These are phyloP conservation scores for Uropetala carovei DNA, from an alignment of 2,888 invertebrate species.

Conservation along the genomic window DNA sequence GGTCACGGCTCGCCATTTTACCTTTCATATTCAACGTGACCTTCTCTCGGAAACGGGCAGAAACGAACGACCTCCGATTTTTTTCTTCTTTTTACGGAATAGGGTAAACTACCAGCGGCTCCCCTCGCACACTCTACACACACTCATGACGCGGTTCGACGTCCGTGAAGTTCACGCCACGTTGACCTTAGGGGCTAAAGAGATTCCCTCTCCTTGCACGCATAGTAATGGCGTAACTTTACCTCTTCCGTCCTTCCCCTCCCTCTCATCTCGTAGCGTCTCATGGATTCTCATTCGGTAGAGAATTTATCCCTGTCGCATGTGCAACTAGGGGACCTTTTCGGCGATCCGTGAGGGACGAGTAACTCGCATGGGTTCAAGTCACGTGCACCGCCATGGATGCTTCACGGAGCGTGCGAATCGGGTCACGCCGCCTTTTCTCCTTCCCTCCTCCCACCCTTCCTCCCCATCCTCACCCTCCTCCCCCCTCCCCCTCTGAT, in stretches of 20 bases:
- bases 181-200: not conserved
- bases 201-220: not conserved
- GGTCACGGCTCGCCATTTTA: not conserved
- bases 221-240: not conserved
- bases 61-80: not conserved
- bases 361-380: not conserved
- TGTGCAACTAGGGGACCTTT: not conserved
- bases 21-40: not conserved
- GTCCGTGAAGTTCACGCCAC: slow-evolving; percentile 1
- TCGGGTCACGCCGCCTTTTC: not conserved
- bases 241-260: not conserved
- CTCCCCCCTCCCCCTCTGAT: not conserved
- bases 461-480: too few relatives aligned
- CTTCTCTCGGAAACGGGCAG: not conserved
- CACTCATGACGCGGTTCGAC: not conserved
- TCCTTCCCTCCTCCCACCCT: not conserved
- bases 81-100: not conserved
- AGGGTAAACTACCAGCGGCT: not conserved
- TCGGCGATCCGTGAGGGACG: not conserved
- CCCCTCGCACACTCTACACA: not conserved
- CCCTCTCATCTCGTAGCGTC: not conserved
- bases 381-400: not conserved
- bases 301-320: not conserved
- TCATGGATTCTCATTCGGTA: not conserved
- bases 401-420: slow-evolving; percentile 28